A percentile compares a stretch with the other conserved stretches of the same genome.
Conservation (phyloP, 1,140 invertebrate genomes). For the Varroa destructor region DNA sequence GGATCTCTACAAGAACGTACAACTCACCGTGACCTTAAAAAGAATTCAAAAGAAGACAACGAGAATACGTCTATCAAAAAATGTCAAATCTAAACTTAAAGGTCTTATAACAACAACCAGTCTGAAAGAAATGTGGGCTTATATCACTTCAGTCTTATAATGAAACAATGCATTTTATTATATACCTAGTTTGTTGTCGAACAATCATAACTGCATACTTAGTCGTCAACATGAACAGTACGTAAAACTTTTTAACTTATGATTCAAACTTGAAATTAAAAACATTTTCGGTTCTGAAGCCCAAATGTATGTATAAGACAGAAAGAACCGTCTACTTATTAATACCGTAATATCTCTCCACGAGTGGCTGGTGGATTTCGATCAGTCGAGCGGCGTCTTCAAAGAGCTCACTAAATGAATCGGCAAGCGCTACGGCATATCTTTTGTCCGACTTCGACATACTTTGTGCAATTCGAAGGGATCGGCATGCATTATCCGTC, state of each 20-base stretch:
- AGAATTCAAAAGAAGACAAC: constrained; percentile 18
- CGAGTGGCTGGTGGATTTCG: constrained; percentile 78
- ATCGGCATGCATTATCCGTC: constrained; percentile 57
- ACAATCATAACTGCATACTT: no score
- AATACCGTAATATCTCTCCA: constrained; percentile 80
- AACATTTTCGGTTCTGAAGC: no score
- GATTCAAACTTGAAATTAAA: no score
- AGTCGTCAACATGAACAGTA: no score
- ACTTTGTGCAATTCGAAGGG: constrained; percentile 45
- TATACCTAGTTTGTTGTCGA: no score
- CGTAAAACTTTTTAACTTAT: no score
- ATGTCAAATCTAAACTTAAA: no score
- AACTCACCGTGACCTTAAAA: constrained; percentile 54
- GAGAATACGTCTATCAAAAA: not conserved
- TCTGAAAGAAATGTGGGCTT: no score
- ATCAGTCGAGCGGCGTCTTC: constrained; percentile 75
- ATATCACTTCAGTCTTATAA: no score
- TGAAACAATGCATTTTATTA: no score
- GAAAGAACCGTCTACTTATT: no score
- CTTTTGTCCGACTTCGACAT: constrained; percentile 52
- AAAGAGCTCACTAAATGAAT: constrained; percentile 66
- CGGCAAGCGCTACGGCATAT: constrained; percentile 60
- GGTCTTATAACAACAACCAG: constrained; percentile 44
- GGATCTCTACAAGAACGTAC: constrained; percentile 52
- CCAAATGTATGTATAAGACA: constrained; percentile 31